Percentiles rank a stretch among this genome's conserved stretches.
Conservation (phyloP, 2,888 invertebrate species). For the Agrilus biguttatus region DNA sequence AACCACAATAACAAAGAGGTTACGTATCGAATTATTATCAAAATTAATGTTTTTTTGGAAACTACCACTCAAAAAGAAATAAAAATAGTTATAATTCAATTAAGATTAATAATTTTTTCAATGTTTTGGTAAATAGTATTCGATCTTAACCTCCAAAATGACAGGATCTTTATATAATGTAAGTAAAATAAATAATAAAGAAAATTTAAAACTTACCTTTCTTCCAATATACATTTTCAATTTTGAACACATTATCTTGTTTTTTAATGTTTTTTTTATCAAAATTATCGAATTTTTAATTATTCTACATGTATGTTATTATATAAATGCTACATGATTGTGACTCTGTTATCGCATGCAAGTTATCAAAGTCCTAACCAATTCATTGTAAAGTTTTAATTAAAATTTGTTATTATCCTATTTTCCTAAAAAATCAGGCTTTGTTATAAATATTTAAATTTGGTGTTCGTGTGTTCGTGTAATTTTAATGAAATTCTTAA, state of each 20-base stretch:
- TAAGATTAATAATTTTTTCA: neutral
- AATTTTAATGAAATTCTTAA: no score
- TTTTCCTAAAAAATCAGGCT: no score
- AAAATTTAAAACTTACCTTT: constrained; percentile 19
- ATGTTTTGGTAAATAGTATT: neutral
- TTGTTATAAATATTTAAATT: no score
- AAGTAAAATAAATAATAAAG: neutral
- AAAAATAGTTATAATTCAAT: neutral
- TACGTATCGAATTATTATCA: neutral
- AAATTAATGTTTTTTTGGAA: neutral
- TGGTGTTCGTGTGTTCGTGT: no score
- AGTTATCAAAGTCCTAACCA: no score
- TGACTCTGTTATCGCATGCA: no score
- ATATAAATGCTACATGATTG: no score
- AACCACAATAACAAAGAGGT: neutral
- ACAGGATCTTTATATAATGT: constrained; percentile 1
- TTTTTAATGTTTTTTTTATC: constrained; percentile 1
- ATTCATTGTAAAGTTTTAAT: no score
- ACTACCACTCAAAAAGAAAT: neutral
- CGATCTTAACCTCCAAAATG: neutral
- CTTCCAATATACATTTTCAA: constrained; percentile 28
- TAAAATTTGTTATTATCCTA: no score
- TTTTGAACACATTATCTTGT: constrained; percentile 24
- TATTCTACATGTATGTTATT: no score
- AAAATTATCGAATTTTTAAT: neutral